Base-by-base conservation (phyloP, 2,797 vertebrate species). In the Allobates femoralis region DNA sequence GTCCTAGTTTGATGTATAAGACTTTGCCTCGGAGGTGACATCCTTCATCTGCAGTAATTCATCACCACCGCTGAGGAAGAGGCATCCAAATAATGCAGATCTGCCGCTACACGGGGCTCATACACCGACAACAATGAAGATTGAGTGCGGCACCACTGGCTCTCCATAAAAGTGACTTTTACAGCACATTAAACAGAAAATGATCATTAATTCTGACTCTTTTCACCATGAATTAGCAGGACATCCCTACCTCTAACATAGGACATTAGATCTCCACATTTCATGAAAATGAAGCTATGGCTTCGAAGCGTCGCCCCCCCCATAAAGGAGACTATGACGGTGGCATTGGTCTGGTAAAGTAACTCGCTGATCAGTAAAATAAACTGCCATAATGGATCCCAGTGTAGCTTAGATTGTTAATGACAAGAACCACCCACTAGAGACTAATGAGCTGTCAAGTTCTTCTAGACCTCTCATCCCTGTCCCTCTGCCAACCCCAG, bases 31-130 rank as follows among this genome's bases (percentile, higher is more conserved):
- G 0, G 1, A 86, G 64, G 23, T 23, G 86, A 71, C 26, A 64
- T 5, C 32, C 41, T 53, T 84, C 60, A 58, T 16, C 80, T 32
- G 32, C 77, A 55, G 7, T 86, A 88, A 89, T 88, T 85, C 55
- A 51, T 84, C 90, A 85, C 28, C 3, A 5, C 53, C 26, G 60
- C 81, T 76, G 37, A 79, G 64, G 80, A 87, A 23, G 71, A 89
- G 83, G 34, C 58, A 50, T 77, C 83, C 46, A 86, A 88, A 84
- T 16, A 62, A 85, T 12, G 26, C 0, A 5, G 1, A 66, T 28
- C 12, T 23, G 81, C 83, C 16, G 12, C 1, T 34, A 79, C 90
- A 84, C 1, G 79, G 88, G 89, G 67, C 64, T 75, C 14, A 74
- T 12, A 2, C 10, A 0, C 0, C 58, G 71, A 41, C 88, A 74